Conservation (phyloP, 2,797 vertebrate genomes). For the Trachurus trachurus region DNA sequence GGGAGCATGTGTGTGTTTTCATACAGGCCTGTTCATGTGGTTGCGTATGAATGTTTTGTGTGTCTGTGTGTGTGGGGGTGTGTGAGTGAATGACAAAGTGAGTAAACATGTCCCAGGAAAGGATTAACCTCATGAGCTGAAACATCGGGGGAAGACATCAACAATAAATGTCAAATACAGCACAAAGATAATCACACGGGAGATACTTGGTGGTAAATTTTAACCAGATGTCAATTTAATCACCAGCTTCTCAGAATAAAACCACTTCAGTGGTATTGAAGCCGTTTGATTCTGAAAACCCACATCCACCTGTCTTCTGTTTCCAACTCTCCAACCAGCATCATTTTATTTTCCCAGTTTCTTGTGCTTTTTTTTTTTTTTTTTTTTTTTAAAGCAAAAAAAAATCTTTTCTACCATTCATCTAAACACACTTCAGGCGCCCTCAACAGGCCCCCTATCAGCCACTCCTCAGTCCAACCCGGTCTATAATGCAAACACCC, state of each 20-base stretch:
- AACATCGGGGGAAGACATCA: slow-evolving; percentile 33
- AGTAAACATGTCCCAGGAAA: slow-evolving; percentile 54
- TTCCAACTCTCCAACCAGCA: neutral
- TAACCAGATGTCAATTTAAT: slow-evolving; percentile 33
- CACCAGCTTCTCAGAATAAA: slow-evolving; percentile 33
- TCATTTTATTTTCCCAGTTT: slow-evolving; percentile 37
- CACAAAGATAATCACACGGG: slow-evolving; percentile 38
- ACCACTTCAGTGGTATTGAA: slow-evolving; percentile 15
- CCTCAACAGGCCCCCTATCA: slow-evolving; percentile 39
- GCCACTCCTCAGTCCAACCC: slow-evolving; percentile 43
- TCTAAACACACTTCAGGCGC: slow-evolving; percentile 59
- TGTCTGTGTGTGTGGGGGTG: slow-evolving; percentile 9
- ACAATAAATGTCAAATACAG: slow-evolving; percentile 46
- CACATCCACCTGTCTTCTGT: neutral
- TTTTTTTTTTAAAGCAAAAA: no score
- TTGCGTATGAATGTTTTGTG: slow-evolving; percentile 20
- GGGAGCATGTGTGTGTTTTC: slow-evolving; percentile 24
- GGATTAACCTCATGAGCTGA: slow-evolving; percentile 48
- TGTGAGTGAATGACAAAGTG: slow-evolving; percentile 33
- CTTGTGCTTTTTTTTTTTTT: slow-evolving; percentile 27
- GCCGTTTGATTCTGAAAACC: neutral
- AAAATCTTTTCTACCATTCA: slow-evolving; percentile 20
- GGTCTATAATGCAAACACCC: slow-evolving; percentile 78
- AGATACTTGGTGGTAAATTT: slow-evolving; percentile 13
- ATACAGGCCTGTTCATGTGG: slow-evolving; percentile 4